Evolutionary conservation across 2,797 vertebrate genomes (phyloP), one percentile per base, ranked within the genome.

Genomic region (Gallinago nigripennis): DNA sequence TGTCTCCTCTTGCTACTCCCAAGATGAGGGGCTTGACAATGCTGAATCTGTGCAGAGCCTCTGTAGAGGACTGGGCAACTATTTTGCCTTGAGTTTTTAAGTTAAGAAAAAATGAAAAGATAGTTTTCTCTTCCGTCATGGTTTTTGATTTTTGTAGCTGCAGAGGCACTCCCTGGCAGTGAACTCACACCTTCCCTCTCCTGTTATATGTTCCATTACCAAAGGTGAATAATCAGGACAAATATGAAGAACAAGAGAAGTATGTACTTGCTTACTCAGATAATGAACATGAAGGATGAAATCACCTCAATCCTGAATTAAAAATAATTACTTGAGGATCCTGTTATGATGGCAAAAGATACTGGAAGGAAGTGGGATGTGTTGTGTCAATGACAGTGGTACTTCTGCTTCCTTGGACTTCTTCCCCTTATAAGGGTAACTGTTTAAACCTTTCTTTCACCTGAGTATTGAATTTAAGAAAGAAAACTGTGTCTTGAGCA

Each of bases 181-280:
- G 61, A 92, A 78, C 84, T 94, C 89, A 93, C 51, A 4, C 48
- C 77, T 94, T 88, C 88, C 85, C 30, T 72, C 82, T 89, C 72
- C 66, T 88, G 45, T 91, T 93, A 91, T 6, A 79, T 87, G 72
- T 97, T 94, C 95, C 92, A 96, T 95, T 94, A 96, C 86, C 65
- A 53, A 81, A 92, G 76, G 89, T 92, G 84, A 96, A 96, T 95
- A 97, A 92, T 90, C 48, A 79, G 94, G 58, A 66, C 33, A 90
- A 85, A 91, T 85, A 91, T 79, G 48, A 95, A 94, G 88, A 87
- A 92, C 2, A 5, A 94, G 70, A 92, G 79, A 96, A 88, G 70
- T 81, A 95, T 63, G 46, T 71, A 81, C 80, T 93, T 28, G 2
- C 91, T 94, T 92, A 41, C 69, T 88, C 69, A 87, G 78, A 69